Evolutionary conservation across 1,140 invertebrate species (phyloP), one percentile per base, ranked within the genome.

Genomic region (Ceratosolen solmsi): DNA sequence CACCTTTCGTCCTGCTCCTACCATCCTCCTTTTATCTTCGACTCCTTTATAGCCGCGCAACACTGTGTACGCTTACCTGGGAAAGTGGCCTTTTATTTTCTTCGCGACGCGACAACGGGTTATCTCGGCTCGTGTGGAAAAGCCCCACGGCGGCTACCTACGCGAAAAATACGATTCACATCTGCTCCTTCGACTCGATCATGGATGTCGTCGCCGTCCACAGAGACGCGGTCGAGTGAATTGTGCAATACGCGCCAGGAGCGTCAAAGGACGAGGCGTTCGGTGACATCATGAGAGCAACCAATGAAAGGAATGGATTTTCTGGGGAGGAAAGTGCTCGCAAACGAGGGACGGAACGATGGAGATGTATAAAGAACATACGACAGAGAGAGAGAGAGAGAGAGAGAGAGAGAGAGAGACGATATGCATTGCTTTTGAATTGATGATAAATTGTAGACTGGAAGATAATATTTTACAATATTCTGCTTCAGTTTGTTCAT

Each of bases 131-230:
- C 36, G 22, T 13, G 49, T 68, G 77, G 51, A 79, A 79, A 71
- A 79, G 51, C 33, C 77, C 77, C 51, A 36, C 22, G 30, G 36
- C 56, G 7, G 41, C 1, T 25, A 20, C 7, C 27, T 13, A 30
- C 71, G 71, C 79, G 79, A 73, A 73, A 80, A 80, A 63, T 51
- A 63, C 56, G 56, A 51, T 54, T 73, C 71, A 27, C 79, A 80
- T 74, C 79, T 80, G 79, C 27, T n/a, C 20, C 8, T 51, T 58
- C 63, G 56, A 65, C 33, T 30, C n/a, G 33, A 72, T 49, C 70
- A 25, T 0, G 5, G 46, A 9, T 17, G 7, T 17, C 22, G 36
- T 25, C 41, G 58, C 36, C 9, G 51, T 3, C n/a, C n/a, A n/a
- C n/a, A n/a, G n/a, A n/a, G 8, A 11, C 46, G 41, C 36, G 68